phyloP scores from a whole-genome alignment of 2,113 vertebrate species.

The Balaeniceps rex region DNA sequence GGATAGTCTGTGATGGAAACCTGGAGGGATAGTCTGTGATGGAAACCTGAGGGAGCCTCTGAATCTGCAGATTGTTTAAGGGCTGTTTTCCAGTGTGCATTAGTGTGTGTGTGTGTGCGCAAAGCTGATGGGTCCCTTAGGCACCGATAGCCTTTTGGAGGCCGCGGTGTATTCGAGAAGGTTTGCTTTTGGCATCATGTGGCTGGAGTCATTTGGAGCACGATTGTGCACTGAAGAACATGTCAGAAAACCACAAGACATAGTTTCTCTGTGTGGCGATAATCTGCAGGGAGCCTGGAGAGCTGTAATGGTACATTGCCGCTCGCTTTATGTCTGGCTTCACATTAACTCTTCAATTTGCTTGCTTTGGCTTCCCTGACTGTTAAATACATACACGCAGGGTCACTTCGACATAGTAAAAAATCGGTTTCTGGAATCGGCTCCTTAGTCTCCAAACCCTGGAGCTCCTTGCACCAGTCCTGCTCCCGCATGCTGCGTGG shows the following conservation, averaged over 20 bases:
- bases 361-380: constrained; percentile 72
- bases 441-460: background rate
- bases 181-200: constrained; percentile 43
- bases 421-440: constrained; percentile 44
- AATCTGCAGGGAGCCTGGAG: constrained; percentile 55
- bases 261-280: constrained; percentile 60
- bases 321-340: constrained; percentile 47
- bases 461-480: background rate
- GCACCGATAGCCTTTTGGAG: background rate
- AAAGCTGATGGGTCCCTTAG: background rate
- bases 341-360: constrained; percentile 47
- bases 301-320: constrained; percentile 63
- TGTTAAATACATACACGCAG: constrained; percentile 51
- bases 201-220: constrained; percentile 26
- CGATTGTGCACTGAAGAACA: constrained; percentile 4
- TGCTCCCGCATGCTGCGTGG: background rate
- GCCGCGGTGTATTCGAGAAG: background rate
- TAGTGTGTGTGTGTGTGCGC: too few relatives aligned
- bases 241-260: constrained; percentile 69
- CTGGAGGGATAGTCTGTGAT: background rate
- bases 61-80: accelerated
- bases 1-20: background rate
- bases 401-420: constrained; percentile 34
- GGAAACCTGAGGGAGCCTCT: background rate
- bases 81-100: background rate